phyloP scores from a whole-genome alignment of 2,113 vertebrate genomes.

The Verasper variegatus region DNA sequence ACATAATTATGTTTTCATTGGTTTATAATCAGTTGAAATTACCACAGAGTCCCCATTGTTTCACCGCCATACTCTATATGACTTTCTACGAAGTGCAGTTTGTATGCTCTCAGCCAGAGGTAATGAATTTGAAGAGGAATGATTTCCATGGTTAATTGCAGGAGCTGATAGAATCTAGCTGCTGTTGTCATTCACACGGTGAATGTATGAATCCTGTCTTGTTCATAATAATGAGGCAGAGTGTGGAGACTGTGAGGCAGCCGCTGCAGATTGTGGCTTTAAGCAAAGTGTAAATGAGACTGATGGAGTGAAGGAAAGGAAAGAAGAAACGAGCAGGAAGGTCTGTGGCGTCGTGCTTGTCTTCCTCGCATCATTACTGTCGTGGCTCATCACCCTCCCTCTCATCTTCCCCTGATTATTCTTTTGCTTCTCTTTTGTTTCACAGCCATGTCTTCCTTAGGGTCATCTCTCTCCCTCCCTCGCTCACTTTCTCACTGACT shows the following conservation, averaged over 20 bases:
- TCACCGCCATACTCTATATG: too few species aligned
- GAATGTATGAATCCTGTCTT: background rate
- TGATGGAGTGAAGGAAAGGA: constrained; percentile 5
- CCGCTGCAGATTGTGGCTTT: background rate
- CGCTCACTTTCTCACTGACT: background rate
- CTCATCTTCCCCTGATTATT: background rate
- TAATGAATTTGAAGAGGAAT: background rate
- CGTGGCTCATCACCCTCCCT: background rate
- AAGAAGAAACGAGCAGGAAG: background rate
- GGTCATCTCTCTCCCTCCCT: background rate
- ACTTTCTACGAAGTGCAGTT: background rate
- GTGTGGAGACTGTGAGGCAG: background rate
- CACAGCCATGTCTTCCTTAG: background rate
- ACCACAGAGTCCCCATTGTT: too few species aligned
- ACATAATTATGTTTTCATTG: too few species aligned
- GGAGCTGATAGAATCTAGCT: background rate
- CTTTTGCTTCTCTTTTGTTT: constrained; percentile 23
- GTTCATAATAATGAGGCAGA: background rate
- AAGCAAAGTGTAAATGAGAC: constrained; percentile 1
- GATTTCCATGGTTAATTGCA: background rate
- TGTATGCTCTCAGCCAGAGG: background rate
- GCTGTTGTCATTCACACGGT: background rate
- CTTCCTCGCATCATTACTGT: constrained; percentile 10
- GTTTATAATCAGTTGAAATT: too few species aligned
- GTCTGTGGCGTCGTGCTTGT: background rate